These are phyloP conservation scores for Calliopum simillimum DNA, from an alignment of 2,888 invertebrate genomes.

Conservation along the genomic window DNA sequence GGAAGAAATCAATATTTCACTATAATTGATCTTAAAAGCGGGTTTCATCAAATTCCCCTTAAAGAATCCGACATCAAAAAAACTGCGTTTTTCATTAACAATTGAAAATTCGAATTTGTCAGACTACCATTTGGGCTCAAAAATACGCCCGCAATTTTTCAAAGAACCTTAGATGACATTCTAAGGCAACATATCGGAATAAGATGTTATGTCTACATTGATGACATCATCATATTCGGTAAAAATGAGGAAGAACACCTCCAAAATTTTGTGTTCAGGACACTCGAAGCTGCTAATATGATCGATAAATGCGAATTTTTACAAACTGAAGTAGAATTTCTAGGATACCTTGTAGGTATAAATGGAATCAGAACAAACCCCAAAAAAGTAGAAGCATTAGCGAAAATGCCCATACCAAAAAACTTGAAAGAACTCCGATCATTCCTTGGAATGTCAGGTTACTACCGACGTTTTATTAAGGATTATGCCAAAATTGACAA, in stretches of 20 bases:
- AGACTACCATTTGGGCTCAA: slow-evolving; percentile 40
- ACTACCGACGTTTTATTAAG: slow-evolving; percentile 6
- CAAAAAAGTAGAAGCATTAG: slow-evolving; percentile 25
- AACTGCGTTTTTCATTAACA: slow-evolving; percentile 21
- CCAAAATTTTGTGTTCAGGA: slow-evolving; percentile 16
- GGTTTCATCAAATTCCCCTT: slow-evolving; percentile 35
- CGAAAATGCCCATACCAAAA: slow-evolving; percentile 26
- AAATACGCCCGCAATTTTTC: slow-evolving; percentile 38
- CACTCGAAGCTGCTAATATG: too few species aligned
- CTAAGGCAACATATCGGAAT: not conserved
- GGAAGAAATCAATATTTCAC: slow-evolving; percentile 31
- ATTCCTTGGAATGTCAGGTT: slow-evolving; percentile 3
- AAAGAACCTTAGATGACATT: slow-evolving; percentile 32
- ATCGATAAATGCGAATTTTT: slow-evolving; percentile 33
- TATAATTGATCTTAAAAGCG: slow-evolving; percentile 33
- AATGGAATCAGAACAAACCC: too few species aligned
- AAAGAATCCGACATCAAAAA: slow-evolving; percentile 20
- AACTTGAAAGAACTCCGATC: slow-evolving; percentile 35
- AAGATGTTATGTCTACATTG: slow-evolving; percentile 35
- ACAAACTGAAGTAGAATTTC: slow-evolving; percentile 23
- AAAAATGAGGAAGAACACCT: slow-evolving; percentile 31
- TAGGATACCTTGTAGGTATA: slow-evolving; percentile 24
- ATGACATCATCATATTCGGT: slow-evolving; percentile 38
- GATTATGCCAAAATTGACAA: slow-evolving; percentile 21
- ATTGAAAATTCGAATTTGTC: slow-evolving; percentile 33